Evolutionary conservation across 2,888 invertebrate species (phyloP), one percentile per base, ranked within the genome.

Genomic region (Aspidiotus rigidus): DNA sequence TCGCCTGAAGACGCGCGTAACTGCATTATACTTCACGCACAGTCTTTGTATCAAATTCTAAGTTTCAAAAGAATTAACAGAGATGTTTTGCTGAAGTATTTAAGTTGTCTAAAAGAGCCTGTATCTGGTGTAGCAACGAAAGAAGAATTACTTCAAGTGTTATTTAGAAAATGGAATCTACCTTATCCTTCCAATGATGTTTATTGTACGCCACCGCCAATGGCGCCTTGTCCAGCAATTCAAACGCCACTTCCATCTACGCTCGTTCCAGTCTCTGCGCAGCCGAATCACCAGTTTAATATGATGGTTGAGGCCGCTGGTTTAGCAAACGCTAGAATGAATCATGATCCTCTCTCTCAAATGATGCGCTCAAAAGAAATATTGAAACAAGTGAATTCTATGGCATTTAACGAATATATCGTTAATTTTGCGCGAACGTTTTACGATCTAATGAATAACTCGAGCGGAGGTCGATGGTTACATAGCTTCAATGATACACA

Each of bases 341-440:
- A 17, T 7, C 28, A 17, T 9, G 28, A 11, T 59, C 28, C 59
- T 6, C 59, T 59, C 5, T 13, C 16, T 28, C 28, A 67, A 60
- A 39, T 49, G 15, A 60, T 67, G 3, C 28, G 44, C 15, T 39
- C 44, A n/a, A 28, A 40, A 44, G 28, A 67, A 8, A 7, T 67
- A n/a, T 53, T 60, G 11, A 67, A 67, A 28, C 59, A 67, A 59
- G 67, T 59, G 13, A 60, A 60, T n/a, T 57, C 67, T 1, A 7
- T 67, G 10, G 67, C 67, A 9, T 60, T 67, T 17, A 57, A 67
- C 28, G 67, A 67, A 15, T 67, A 56, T 15, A 59, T 67, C 44
- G 49, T 59, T 1, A 44, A 39, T 15, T 67, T 67, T 39, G 67
- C 67, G n/a, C n/a, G 42, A 39, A 39, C 17, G 60, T 67, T 59